Base-by-base conservation (phyloP, 2,113 vertebrate genomes). In the Chionis minor region DNA sequence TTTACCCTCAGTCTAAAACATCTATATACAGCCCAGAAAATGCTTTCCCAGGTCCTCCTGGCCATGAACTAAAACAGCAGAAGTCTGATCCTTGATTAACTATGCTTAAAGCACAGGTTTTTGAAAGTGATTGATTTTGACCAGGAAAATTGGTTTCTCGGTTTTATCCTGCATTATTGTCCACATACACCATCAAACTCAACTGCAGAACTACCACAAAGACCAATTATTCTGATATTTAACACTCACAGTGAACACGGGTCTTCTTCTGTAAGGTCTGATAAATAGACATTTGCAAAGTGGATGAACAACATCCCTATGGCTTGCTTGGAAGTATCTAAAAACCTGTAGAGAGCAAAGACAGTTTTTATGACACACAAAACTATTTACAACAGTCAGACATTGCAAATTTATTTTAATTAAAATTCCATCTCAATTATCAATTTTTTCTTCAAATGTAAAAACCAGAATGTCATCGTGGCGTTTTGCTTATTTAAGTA, bases 281-380 rank as follows among this genome's bases (percentile, higher is more conserved):
- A 99, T 97, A 99, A 98, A 98, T 99, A 99, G 78, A 99, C 99
- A 65, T 99, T 99, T 92, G 99, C 99, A 83, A 99, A 99, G 97
- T 99, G 99, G 97, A 99, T 99, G 97, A 99, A 99, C 55, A 99
- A 98, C 99, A 99, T 99, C 96, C 99, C 99, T 94, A 99, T 99
- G 94, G 99, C 99, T 98, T 99, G 99, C 97, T 99, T 99, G 69
- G 99, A 99, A 86, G 99, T 99, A 96, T 99, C 99, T 97, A 99
- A 98, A 98, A 99, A 99, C 99, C 99, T 99, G 97, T 17, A 80
- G 3, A 93, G 82, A 93, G 80, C 35, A 83, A 97, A 72, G 91
- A 30, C 21, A 87, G 51, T 10, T 91, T 88, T 91, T 85, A 65
- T 77, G 70, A 80, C 15, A 81, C 54, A 93, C 3, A 90, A 51